These are phyloP conservation scores for Strix aluco DNA, from an alignment of 2,113 vertebrate species.

Conservation along the genomic window DNA sequence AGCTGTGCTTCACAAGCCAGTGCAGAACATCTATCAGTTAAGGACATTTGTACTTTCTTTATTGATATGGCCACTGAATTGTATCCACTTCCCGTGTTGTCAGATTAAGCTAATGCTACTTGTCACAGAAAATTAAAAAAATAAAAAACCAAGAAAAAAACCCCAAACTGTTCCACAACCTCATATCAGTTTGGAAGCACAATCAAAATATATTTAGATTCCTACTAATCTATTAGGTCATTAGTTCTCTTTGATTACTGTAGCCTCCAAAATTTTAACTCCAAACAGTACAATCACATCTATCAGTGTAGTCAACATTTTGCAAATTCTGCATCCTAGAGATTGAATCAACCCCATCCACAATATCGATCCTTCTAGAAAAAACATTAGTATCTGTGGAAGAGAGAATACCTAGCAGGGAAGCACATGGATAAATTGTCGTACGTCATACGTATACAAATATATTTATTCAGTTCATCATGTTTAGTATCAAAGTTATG, in stretches of 20 bases:
- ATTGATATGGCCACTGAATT: neutral
- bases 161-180: neutral
- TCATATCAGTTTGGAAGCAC: neutral
- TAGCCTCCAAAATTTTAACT: neutral
- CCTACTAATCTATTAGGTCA: neutral
- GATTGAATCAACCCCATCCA: neutral
- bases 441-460: neutral
- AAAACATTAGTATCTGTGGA: neutral
- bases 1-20: neutral
- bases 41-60: neutral
- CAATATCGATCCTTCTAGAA: neutral
- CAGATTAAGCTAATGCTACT: neutral
- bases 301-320: neutral
- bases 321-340: neutral
- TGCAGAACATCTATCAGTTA: neutral
- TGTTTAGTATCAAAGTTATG: neutral
- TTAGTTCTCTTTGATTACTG: neutral
- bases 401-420: neutral
- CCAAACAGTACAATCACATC: neutral
- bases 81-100: neutral
- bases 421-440: neutral
- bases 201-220: neutral
- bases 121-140: neutral
- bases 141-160: rapidly evolving
- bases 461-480: neutral